Base-by-base conservation (phyloP, 2,797 vertebrate species). In the Smutsia gigantea region DNA sequence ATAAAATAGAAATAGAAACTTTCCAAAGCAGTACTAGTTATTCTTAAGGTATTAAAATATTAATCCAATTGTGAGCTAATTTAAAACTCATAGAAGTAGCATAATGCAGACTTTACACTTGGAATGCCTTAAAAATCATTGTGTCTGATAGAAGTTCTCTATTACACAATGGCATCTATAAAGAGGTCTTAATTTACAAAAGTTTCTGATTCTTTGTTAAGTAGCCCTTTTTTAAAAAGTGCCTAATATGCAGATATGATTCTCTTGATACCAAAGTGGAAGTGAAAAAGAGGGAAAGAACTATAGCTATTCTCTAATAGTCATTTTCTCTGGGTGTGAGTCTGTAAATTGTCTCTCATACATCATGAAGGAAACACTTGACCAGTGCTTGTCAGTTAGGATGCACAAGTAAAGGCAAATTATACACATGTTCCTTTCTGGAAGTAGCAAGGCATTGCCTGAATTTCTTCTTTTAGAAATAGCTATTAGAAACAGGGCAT, bases 381-480 rank as follows among this genome's bases (percentile, higher is more conserved):
- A 49, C 72, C 31, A 75, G 21, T n/a, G 11, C 37, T 66, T 34
- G 34, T 2, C 46, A 79, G 46, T 23, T 23, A 37, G 2, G n/a
- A 5, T 46, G 13, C 3, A 19, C 2, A 68, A 11, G 46, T 11
- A 57, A 86, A 83, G 39, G 31, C 2, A n/a, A 78, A 63, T 7
- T 14, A 13, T 2, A 69, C 25, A 34, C 1, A n/a, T 68, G 63
- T 61, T 84, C 2, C 15, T 86, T 81, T 87, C 15, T 37, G 4
- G 15, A 97, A 97, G 84, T 92, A 92, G 37, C 55, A 79, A 85
- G 39, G 1, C 66, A 39, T 34, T 96, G 74, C 46, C 61, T 93
- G 51, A 72, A 49, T 69, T n/a, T 46, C 51, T 90, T 51, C 3
- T 23, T 61, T 59, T 68, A 92, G 49, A 63, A 87, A 61, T 29